Percentiles rank a stretch among this genome's conserved stretches.
Conservation (phyloP, 2,113 vertebrate species). For the Toxostoma redivivum region DNA sequence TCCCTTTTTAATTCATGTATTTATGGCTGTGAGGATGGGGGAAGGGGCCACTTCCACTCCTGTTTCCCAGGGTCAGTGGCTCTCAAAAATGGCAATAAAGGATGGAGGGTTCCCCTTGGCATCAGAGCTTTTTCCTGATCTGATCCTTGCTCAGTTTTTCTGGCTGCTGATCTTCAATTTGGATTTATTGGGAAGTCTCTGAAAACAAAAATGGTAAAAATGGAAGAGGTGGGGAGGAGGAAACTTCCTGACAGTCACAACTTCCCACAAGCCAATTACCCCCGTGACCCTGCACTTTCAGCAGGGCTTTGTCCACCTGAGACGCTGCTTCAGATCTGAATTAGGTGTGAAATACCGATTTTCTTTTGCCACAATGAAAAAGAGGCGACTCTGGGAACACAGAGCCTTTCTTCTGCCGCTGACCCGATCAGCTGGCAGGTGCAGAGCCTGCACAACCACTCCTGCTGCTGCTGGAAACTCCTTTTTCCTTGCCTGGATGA, state of each 20-base stretch:
- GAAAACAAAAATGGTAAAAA: background rate
- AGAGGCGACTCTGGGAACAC: background rate
- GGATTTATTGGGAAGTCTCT: background rate
- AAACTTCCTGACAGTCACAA: background rate
- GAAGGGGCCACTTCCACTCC: background rate
- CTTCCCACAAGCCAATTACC: background rate
- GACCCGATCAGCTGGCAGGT: background rate
- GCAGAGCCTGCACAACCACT: background rate
- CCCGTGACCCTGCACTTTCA: background rate
- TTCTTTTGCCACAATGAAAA: background rate
- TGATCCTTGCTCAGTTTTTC: background rate
- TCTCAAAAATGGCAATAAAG: background rate
- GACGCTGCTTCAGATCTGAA: background rate
- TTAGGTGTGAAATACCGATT: background rate
- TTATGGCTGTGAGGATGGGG: background rate
- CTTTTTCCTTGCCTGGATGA: background rate
- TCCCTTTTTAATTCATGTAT: background rate
- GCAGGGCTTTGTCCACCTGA: background rate
- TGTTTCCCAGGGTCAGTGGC: background rate
- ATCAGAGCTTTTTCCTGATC: background rate
- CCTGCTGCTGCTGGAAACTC: background rate
- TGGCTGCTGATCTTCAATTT: background rate
- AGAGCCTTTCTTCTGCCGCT: background rate
- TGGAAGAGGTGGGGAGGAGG: background rate
- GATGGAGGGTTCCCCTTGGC: background rate